phyloP scores from a whole-genome alignment of 1,140 invertebrate species.

The Zaprionus tsacasi region DNA sequence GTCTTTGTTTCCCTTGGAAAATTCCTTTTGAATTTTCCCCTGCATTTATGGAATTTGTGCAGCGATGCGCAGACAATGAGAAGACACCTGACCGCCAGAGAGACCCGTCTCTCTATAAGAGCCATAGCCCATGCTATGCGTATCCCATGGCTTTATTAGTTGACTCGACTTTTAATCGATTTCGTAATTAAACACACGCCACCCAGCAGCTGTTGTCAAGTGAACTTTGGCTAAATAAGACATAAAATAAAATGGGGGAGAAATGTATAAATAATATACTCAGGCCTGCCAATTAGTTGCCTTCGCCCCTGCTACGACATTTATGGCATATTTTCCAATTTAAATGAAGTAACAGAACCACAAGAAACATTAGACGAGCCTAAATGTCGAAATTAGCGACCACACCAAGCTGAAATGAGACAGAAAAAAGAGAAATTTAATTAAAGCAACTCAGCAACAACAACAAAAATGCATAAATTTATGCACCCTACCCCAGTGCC shows the following conservation, averaged over 20 bases:
- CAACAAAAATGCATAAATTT: conserved; percentile 72
- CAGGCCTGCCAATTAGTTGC: conserved; percentile 59
- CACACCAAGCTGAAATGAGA: conserved; percentile 31
- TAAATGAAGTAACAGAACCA: conserved; percentile 68
- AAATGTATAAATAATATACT: conserved; percentile 72
- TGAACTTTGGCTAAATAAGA: conserved; percentile 42
- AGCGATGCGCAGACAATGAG: conserved; percentile 25
- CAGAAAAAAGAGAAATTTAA: conserved; percentile 73
- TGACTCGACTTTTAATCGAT: conserved; percentile 35
- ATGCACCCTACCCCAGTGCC: conserved; percentile 25
- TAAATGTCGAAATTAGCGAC: conserved; percentile 76
- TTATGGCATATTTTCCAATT: conserved; percentile 74
- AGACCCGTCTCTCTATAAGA: too few relatives aligned
- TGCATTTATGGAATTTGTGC: conserved; percentile 40
- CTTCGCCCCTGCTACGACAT: conserved; percentile 5
- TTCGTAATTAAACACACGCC: conserved; percentile 40
- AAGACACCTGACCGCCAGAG: conserved; percentile 21
- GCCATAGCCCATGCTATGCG: not conserved
- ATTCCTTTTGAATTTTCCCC: conserved; percentile 21
- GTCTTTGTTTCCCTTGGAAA: conserved; percentile 12
- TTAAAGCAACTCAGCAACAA: conserved; percentile 64
- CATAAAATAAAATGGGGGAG: conserved; percentile 26
- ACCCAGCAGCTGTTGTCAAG: conserved; percentile 38
- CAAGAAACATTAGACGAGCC: conserved; percentile 73
- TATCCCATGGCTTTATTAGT: conserved; percentile 38